Base-by-base conservation (phyloP, 2,888 invertebrate genomes). In the Eumacrocentrus americanus region DNA sequence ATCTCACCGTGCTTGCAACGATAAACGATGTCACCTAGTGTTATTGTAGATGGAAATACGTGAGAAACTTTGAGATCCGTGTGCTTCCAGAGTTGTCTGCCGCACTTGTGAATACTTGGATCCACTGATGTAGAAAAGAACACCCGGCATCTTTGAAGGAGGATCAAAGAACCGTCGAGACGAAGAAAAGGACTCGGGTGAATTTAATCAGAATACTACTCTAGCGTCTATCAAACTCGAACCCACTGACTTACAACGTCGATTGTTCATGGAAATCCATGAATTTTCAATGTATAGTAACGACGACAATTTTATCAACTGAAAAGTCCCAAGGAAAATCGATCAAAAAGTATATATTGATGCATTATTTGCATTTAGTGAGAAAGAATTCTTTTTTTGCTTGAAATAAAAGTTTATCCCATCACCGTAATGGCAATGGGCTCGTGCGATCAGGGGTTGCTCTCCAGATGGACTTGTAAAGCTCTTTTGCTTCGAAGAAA, bases 51-150 rank as follows among this genome's bases (percentile, higher is more conserved):
- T 6, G 29, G 29, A 29, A 29, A 29, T 9, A 9, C 29, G 9
- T 29, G n/a, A 37, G 44, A 34, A 25, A 42, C 25, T 42, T 42
- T 54, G 35, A 34, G 11, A 46, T 54, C 16, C 51, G 58, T 56
- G 60, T 34, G 40, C 20, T 22, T 46, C 22, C 23, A 22, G 23
- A 20, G n/a, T 25, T 25, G 46, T 46, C 46, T 22, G 44, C 11
- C 14, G n/a, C 46, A 44, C 51, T 61, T 51, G 60, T 60, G 44
- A 58, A 61, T 62, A 60, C 61, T 37, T 23, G 48, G 57, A 57
- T 51, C 22, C 64, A 60, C 20, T 62, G 62, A 62, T 61, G 66
- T 60, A 62, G 61, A 66, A 66, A 66, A 64, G 66, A 66, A 66
- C 66, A 66, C 61, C 58, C 58, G 62, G 59, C 63, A 61, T 64